Conservation (phyloP, 1,140 invertebrate species). For the Plodia interpunctella region DNA sequence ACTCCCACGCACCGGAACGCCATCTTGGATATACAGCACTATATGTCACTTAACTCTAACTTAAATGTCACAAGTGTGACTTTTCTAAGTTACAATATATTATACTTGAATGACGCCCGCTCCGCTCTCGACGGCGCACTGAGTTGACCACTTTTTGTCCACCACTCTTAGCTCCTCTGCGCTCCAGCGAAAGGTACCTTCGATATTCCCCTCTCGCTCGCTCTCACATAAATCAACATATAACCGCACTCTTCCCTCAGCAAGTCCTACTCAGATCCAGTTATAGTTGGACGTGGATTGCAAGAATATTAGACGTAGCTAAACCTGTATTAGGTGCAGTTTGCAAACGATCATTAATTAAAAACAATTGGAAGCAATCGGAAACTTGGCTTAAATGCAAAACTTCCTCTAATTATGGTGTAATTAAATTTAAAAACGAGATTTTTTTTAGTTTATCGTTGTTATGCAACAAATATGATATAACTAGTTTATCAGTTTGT, state of each 20-base stretch:
- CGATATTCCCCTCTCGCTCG: conserved; percentile 39
- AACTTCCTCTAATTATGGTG: not conserved
- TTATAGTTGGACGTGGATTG: conserved; percentile 65
- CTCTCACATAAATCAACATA: conserved; percentile 31
- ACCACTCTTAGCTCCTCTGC: conserved; percentile 57
- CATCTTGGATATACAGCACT: conserved; percentile 59
- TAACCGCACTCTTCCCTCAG: conserved; percentile 34
- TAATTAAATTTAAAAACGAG: not conserved
- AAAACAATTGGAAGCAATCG: conserved; percentile 4
- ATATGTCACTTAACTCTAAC: conserved; percentile 35
- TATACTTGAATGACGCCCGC: conserved; percentile 44
- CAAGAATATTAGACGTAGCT: conserved; percentile 46
- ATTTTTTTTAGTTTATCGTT: not conserved
- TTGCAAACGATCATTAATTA: not conserved
- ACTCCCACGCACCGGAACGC: conserved; percentile 51
- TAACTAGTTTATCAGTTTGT: too few species aligned
- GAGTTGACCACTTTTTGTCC: conserved; percentile 67
- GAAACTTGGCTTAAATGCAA: not conserved
- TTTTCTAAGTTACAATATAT: conserved; percentile 38
- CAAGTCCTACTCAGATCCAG: conserved; percentile 56
- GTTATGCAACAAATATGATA: not conserved
- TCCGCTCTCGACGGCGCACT: conserved; percentile 62
- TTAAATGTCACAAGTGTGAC: conserved; percentile 59
- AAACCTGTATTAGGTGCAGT: conserved; percentile 15
- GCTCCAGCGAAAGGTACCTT: conserved; percentile 62